Evolutionary conservation across 2,797 vertebrate genomes (phyloP).

Genomic region (Monodelphis domestica): DNA sequence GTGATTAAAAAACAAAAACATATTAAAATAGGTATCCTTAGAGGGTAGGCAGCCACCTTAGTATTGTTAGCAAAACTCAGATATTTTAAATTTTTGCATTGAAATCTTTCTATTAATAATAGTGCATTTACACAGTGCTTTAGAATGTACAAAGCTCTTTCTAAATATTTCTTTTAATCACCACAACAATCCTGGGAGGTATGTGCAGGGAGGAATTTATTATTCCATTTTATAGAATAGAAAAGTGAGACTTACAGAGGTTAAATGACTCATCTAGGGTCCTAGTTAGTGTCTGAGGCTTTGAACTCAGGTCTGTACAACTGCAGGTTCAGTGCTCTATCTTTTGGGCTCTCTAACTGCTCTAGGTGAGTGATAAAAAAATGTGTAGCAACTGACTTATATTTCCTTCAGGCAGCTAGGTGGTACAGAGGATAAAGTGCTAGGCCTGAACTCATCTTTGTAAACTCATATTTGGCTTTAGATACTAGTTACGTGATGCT

Average conservation of each 20-base stretch:
- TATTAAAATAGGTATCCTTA: slow-evolving; percentile 26
- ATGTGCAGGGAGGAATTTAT: neutral
- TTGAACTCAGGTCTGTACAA: neutral
- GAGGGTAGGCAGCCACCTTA: slow-evolving; percentile 8
- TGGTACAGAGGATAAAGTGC: too few relatives aligned
- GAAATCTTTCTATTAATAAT: neutral
- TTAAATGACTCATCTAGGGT: neutral
- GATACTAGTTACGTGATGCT: too few relatives aligned
- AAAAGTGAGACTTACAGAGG: neutral
- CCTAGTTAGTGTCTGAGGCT: neutral
- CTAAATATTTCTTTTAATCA: neutral
- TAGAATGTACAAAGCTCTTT: neutral
- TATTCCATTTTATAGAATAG: neutral
- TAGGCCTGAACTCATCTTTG: too few relatives aligned
- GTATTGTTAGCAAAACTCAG: neutral
- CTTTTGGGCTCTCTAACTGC: neutral
- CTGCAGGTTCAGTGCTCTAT: neutral
- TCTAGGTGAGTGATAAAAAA: neutral
- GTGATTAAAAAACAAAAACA: slow-evolving; percentile 12
- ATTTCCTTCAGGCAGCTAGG: too few relatives aligned
- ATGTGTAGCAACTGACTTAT: too few relatives aligned
- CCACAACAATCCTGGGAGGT: neutral
- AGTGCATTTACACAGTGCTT: neutral
- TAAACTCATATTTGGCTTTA: too few relatives aligned
- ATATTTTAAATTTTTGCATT: neutral